phyloP scores from a whole-genome alignment of 2,797 vertebrate genomes.

The Acanthornis magna region DNA sequence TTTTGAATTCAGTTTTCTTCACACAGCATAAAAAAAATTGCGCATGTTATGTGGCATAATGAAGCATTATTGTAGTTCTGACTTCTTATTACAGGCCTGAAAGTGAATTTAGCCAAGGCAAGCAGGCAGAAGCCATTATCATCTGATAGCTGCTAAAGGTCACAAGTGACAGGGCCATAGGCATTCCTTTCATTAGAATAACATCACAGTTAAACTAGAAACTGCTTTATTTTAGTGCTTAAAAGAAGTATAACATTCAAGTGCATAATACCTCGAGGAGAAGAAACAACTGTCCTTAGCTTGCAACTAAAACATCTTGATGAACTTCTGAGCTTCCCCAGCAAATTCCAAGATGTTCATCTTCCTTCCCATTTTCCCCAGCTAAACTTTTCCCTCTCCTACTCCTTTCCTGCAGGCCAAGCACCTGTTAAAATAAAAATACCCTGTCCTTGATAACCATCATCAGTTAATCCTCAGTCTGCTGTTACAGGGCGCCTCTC shows the following conservation, averaged over 20 bases:
- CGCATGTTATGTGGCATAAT: neutral
- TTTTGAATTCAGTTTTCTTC: slow-evolving; percentile 11
- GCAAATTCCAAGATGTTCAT: neutral
- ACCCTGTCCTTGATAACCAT: neutral
- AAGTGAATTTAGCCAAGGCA: slow-evolving; percentile 1
- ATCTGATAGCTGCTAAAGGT: slow-evolving; percentile 32
- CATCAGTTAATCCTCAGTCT: neutral
- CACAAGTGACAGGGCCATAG: neutral
- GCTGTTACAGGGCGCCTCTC: neutral
- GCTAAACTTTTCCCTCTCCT: neutral
- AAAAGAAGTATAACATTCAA: neutral
- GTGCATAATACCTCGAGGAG: neutral
- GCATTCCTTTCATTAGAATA: neutral
- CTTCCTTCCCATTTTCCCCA: neutral
- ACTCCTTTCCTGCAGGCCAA: neutral
- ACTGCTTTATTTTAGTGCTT: neutral
- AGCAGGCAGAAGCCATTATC: slow-evolving; percentile 1
- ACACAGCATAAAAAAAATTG: neutral
- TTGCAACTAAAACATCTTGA: neutral
- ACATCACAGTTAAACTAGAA: neutral
- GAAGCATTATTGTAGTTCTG: slow-evolving; percentile 13
- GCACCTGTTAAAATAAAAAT: neutral
- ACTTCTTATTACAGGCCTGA: neutral
- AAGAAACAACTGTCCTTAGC: neutral
- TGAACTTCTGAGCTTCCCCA: neutral